These are phyloP conservation scores for Heterotilapia buettikoferi DNA, from an alignment of 2,113 vertebrate species.

Conservation along the genomic window DNA sequence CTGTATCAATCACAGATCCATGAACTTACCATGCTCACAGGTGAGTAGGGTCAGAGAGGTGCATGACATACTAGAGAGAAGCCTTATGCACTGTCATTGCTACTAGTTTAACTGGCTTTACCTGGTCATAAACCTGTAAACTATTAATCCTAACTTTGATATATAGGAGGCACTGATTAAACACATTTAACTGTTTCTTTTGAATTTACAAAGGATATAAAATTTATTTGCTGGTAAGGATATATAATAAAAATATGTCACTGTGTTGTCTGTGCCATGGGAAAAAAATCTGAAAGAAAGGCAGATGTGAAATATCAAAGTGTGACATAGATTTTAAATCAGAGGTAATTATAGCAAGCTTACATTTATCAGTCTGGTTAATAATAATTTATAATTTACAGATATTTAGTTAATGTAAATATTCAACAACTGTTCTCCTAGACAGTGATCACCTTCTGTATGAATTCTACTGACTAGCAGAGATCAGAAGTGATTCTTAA, in stretches of 20 bases:
- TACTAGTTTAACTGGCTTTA: not conserved
- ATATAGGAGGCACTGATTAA: not conserved
- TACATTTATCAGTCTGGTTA: not conserved
- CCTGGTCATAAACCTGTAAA: not conserved
- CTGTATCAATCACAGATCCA: conserved; percentile 26
- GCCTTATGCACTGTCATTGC: not conserved
- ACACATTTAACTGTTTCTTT: not conserved
- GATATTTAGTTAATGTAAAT: not conserved
- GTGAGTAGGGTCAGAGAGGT: not conserved
- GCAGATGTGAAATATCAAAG: not conserved
- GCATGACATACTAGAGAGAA: not conserved
- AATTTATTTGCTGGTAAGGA: not conserved
- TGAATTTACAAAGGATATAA: not conserved
- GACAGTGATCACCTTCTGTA: not conserved
- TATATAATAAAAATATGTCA: not conserved
- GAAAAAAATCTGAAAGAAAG: not conserved
- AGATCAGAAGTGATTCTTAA: not conserved
- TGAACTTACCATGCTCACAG: conserved; percentile 45
- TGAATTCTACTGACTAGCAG: not conserved
- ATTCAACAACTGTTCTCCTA: not conserved
- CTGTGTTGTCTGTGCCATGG: not conserved
- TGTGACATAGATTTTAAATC: not conserved
- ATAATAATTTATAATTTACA: not conserved
- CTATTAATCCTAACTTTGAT: not conserved
- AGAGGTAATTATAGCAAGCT: not conserved